phyloP scores from a whole-genome alignment of 2,113 vertebrate genomes.

The Pionites leucogaster region DNA sequence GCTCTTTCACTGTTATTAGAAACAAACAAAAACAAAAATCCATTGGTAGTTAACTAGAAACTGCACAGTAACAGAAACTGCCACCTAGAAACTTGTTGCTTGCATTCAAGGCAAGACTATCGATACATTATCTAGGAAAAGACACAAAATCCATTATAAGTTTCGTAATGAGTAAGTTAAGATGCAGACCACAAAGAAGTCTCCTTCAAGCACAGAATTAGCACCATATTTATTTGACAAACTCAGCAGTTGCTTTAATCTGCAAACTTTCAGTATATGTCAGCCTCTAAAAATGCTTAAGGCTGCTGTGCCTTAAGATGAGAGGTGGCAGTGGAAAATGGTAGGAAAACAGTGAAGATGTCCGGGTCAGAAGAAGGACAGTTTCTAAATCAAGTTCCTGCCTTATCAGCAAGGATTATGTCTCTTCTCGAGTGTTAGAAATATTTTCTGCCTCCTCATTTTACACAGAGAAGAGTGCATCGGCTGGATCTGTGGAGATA shows the following conservation, averaged over 20 bases:
- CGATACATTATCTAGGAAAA: neutral
- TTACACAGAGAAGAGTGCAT: neutral
- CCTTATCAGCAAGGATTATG: neutral
- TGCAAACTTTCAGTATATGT: neutral
- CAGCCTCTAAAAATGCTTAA: neutral
- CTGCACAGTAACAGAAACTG: neutral
- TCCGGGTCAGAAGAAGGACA: neutral
- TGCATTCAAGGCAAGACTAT: neutral
- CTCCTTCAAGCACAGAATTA: neutral
- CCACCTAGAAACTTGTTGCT: neutral
- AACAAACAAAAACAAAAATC: neutral
- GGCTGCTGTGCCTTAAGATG: neutral
- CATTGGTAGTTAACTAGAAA: neutral
- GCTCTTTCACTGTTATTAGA: neutral
- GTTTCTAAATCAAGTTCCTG: neutral
- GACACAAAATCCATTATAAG: neutral
- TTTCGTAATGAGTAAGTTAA: neutral
- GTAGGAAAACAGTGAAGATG: neutral
- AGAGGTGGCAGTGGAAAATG: neutral
- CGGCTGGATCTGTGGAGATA: fast-evolving
- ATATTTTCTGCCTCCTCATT: neutral
- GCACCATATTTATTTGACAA: neutral
- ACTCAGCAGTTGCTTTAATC: neutral
- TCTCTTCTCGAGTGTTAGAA: neutral
- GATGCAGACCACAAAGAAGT: neutral